Base-by-base conservation (phyloP, 1,140 invertebrate species). In the Scaptomyza graminum region DNA sequence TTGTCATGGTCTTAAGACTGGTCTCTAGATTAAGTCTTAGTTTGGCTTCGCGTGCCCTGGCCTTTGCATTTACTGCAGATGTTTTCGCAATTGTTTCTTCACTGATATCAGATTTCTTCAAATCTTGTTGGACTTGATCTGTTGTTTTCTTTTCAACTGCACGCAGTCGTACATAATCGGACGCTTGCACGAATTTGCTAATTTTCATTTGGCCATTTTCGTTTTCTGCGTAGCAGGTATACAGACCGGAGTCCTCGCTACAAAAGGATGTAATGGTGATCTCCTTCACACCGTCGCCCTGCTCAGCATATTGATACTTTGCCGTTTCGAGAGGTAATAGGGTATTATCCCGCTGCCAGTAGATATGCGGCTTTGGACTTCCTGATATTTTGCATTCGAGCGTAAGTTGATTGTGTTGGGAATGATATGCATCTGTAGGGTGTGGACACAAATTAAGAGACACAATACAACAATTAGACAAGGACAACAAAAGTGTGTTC, bases 291-390 rank as follows among this genome's bases (percentile, higher is more conserved):
- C 90, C 88, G 5, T 91, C 89, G 8, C 12, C 34, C 25, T 78
- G 66, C 22, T 91, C 87, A 0, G 46, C 51, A 13, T 68, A 83
- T 72, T 91, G 92, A 74, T 94, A 95, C 67, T 94, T 93, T 83
- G 78, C 92, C 88, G 75, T 92, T 74, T 63, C 92, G 63, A 90
- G n/a, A 1, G 81, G 75, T 11, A 95, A 71, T 39, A 93, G 89
- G 34, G 94, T 90, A 2, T 95, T 95, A 90, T 98, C 95, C 85
- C 96, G 97, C 44, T 95, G 95, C 97, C 97, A 98, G 63, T 94
- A 94, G 4, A 99, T 93, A 1, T 63, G 22, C 0, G 91, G 90
- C 59, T 90, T 91, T 9, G 90, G 90, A 34, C 85, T 85, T n/a
- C 90, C 90, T 5, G 90, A 88, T 5, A 91, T 79, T 47, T 92